phyloP scores from a whole-genome alignment of 23 tunicate genomes.

The Trididemnum clinides region DNA sequence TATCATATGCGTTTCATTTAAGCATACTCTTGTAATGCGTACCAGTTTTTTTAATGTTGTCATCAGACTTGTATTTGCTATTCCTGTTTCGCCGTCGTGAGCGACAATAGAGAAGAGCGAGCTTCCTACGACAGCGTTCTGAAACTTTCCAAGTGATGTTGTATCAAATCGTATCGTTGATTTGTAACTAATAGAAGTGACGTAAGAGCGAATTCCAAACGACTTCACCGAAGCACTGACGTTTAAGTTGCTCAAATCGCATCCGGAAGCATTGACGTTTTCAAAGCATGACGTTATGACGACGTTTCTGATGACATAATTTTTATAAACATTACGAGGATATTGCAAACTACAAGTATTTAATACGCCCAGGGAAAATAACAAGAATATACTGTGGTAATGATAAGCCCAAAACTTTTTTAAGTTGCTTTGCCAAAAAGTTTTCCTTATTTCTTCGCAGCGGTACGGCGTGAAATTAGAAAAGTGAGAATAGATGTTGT shows the following conservation, averaged over 20 bases:
- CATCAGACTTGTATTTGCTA: neutral
- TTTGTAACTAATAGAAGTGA: constrained; percentile 11
- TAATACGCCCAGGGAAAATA: no score
- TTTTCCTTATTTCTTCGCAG: no score
- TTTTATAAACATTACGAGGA: no score
- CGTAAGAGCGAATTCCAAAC: neutral
- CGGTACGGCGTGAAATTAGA: neutral
- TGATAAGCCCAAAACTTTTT: no score
- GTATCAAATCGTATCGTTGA: neutral
- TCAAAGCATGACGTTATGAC: neutral
- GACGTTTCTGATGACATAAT: constrained; percentile 16
- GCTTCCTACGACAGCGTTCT: neutral
- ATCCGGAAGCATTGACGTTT: neutral
- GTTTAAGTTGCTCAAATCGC: neutral
- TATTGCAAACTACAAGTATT: no score
- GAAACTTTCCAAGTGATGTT: neutral
- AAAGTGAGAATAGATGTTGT: neutral
- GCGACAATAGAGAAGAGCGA: constrained; percentile 13
- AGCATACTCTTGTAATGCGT: no score
- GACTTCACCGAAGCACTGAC: neutral
- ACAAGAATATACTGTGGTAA: no score
- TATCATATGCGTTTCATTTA: no score
- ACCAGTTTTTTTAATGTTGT: neutral
- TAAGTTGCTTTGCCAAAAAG: no score
- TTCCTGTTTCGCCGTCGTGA: neutral